Evolutionary conservation across 2,113 vertebrate species (phyloP), one percentile per base, ranked within the genome.

Genomic region (Neodon shergylaensis): DNA sequence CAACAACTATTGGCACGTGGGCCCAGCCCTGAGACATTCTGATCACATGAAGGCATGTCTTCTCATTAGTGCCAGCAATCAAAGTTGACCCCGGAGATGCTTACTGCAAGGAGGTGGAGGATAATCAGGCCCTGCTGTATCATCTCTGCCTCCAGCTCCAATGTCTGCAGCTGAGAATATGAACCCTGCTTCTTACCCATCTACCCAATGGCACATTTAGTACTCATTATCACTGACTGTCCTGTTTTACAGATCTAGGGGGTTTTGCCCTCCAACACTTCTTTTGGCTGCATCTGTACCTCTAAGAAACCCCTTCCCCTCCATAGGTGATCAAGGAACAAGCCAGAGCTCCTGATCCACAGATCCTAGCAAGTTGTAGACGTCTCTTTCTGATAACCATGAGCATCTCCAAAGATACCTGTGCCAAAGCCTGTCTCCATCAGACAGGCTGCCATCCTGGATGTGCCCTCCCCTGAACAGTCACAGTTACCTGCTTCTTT

Each of bases 31-130:
- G 3, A 0, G 14, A 84, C 58, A 28, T 52, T 66, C 39, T 77
- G 92, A 94, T 90, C 89, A 77, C 10, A 81, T 0, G 0, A 33
- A 5, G 81, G 8, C 0, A 0, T 22, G 72, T 36, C 84, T 49
- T 77, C 72, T 93, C 85, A 91, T 96, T 88, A 95, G 87, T 42
- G 39, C 78, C 16, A 8, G 65, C 84, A n/a, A 36, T 94, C 95
- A 77, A 87, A 84, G 78, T 86, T 52, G 65, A 42, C 49, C 72
- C 9, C 52, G 74, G 79, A 21, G 90, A 93, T 0, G 28, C 44
- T 58, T 13, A 39, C 10, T 54, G 68, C 74, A 61, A 61, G 83
- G 68, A 72, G 77, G 39, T 36, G 58, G 92, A 77, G 49, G 70
- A 65, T 76, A 89, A 87, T 22, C 83, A 84, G n/a, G 76, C 63